Evolutionary conservation across 2,888 invertebrate species (phyloP).

Genomic region (Deilephila elpenor): DNA sequence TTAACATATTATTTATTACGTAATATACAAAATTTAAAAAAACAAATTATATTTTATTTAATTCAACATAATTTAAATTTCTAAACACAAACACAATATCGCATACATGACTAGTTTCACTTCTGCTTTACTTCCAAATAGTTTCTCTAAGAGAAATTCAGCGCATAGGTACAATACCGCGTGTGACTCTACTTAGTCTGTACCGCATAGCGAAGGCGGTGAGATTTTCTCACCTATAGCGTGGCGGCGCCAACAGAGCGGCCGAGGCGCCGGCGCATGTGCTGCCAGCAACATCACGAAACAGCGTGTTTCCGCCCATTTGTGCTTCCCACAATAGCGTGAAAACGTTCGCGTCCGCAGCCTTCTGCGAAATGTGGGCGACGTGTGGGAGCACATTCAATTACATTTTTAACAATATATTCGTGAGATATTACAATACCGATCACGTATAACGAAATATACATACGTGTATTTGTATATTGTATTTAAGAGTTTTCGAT

Average conservation of each 20-base stretch:
- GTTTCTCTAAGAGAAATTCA: neutral
- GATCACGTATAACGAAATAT: neutral
- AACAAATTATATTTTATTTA: too few relatives aligned
- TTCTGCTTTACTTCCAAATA: neutral
- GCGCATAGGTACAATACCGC: neutral
- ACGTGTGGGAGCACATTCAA: constrained; percentile 66
- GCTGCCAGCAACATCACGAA: constrained; percentile 42
- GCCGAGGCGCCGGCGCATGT: constrained; percentile 74
- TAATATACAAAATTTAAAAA: too few relatives aligned
- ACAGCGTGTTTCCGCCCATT: constrained; percentile 70
- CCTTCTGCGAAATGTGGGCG: constrained; percentile 79
- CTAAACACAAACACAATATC: neutral
- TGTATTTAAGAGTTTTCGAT: neutral
- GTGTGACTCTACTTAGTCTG: constrained; percentile 34
- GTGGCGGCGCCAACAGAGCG: constrained; percentile 55
- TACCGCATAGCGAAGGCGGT: constrained; percentile 53
- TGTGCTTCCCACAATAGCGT: constrained; percentile 76
- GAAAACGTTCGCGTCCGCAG: constrained; percentile 53
- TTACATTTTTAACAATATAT: constrained; percentile 71
- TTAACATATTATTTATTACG: too few relatives aligned
- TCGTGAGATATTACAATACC: constrained; percentile 1
- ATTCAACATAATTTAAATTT: too few relatives aligned
- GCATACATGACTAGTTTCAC: neutral
- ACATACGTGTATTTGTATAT: neutral
- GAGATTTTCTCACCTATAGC: constrained; percentile 78